Conservation (phyloP, 1,140 invertebrate genomes). For the Mya arenaria region DNA sequence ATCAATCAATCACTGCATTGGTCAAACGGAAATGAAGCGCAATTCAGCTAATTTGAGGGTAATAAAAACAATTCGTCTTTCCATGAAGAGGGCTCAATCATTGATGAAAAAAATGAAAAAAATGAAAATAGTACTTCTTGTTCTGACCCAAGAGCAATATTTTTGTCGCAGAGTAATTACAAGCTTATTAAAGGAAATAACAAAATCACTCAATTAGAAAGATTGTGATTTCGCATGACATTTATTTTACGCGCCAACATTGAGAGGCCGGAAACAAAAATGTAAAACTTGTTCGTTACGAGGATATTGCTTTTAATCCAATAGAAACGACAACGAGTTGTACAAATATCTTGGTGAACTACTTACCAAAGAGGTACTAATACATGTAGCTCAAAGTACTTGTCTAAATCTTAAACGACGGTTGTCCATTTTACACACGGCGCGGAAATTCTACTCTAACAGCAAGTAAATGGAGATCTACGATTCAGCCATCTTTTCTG, state of each 20-base stretch:
- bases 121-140: slow-evolving; percentile 1
- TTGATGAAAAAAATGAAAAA: not conserved
- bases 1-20: not conserved
- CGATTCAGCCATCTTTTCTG: not conserved
- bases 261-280: not conserved
- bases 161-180: not conserved
- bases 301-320: slow-evolving; percentile 7
- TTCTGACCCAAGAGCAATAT: slow-evolving; percentile 14
- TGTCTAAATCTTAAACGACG: not conserved
- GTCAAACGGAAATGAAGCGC: not conserved
- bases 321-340: not conserved
- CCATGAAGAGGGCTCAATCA: not conserved
- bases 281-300: not conserved
- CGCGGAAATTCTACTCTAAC: slow-evolving; percentile 4
- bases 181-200: not conserved
- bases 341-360: not conserved
- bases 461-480: not conserved
- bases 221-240: not conserved
- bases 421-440: not conserved
- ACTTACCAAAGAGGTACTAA: not conserved
- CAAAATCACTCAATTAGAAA: not conserved
- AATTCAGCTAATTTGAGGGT: not conserved
- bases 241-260: not conserved
- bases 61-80: slow-evolving; percentile 12
- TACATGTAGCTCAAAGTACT: not conserved